Percentiles rank a stretch among this genome's conserved stretches.
Conservation (phyloP, 2,113 vertebrate species). For the Camelus bactrianus region DNA sequence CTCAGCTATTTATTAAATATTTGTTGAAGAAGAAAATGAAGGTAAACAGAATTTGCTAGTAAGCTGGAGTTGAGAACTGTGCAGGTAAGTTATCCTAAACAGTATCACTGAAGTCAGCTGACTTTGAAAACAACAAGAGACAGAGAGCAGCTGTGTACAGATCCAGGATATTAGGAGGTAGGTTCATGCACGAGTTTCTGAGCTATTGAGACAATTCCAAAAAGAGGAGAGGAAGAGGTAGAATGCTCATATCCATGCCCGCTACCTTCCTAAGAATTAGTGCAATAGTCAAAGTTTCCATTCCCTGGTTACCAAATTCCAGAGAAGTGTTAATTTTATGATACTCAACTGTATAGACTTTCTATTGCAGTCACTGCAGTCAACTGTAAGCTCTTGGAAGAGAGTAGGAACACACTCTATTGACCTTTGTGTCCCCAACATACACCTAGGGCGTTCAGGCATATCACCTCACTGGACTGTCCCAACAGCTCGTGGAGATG, state of each 20-base stretch:
- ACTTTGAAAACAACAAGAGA: background rate
- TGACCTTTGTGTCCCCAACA: background rate
- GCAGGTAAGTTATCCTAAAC: background rate
- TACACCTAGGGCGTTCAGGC: too few species aligned
- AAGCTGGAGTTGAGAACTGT: background rate
- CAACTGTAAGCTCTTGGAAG: background rate
- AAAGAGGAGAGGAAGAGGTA: background rate
- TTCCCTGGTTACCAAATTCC: background rate
- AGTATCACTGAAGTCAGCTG: background rate
- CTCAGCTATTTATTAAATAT: slow-evolving; percentile 3
- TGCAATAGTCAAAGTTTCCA: background rate
- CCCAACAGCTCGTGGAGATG: background rate
- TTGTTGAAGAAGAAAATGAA: background rate
- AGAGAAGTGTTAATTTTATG: background rate
- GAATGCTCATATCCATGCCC: background rate
- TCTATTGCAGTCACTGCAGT: background rate
- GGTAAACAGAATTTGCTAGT: background rate
- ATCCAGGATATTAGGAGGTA: background rate
- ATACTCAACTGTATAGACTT: background rate
- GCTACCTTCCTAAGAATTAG: background rate
- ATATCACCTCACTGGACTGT: background rate
- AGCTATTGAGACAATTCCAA: background rate
- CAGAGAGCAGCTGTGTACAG: background rate
- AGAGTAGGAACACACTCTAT: background rate
- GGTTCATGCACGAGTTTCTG: background rate